These are phyloP conservation scores for Drosophila seguyi DNA, from an alignment of 1,140 invertebrate genomes.

Conservation along the genomic window DNA sequence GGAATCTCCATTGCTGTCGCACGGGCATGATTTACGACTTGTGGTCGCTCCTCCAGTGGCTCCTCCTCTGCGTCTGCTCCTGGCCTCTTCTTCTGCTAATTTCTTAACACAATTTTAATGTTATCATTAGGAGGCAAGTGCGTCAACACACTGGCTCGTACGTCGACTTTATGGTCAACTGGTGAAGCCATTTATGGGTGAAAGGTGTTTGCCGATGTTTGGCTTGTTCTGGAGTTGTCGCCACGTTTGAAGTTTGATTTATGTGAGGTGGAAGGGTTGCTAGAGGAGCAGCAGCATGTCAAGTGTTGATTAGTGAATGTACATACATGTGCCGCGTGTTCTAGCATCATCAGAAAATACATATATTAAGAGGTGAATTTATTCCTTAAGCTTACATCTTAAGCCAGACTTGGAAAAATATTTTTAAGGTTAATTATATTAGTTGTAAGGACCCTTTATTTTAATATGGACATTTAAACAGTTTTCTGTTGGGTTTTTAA, in stretches of 20 bases:
- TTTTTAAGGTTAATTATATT: not conserved
- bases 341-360: not conserved
- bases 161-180: conserved; percentile 54
- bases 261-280: conserved; percentile 19
- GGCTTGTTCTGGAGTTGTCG: conserved; percentile 41
- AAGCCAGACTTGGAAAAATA: not conserved
- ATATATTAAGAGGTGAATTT: conserved; percentile 2
- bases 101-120: conserved; percentile 84
- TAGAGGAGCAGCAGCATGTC: conserved; percentile 48
- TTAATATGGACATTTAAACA: too few species aligned
- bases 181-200: conserved; percentile 71
- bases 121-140: conserved; percentile 80
- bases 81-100: conserved; percentile 58
- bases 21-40: conserved; percentile 72
- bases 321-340: not conserved
- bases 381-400: not conserved
- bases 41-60: conserved; percentile 13
- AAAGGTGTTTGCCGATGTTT: conserved; percentile 57
- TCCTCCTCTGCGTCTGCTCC: not conserved
- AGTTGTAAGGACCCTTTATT: too few species aligned
- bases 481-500: not conserved
- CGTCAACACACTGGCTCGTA: conserved; percentile 47
- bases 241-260: conserved; percentile 76
- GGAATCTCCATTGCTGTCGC: conserved; percentile 57
- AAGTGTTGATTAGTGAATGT: conserved; percentile 52